Evolutionary conservation across 2,888 invertebrate species (phyloP).

Genomic region (Osmoderma eremita): DNA sequence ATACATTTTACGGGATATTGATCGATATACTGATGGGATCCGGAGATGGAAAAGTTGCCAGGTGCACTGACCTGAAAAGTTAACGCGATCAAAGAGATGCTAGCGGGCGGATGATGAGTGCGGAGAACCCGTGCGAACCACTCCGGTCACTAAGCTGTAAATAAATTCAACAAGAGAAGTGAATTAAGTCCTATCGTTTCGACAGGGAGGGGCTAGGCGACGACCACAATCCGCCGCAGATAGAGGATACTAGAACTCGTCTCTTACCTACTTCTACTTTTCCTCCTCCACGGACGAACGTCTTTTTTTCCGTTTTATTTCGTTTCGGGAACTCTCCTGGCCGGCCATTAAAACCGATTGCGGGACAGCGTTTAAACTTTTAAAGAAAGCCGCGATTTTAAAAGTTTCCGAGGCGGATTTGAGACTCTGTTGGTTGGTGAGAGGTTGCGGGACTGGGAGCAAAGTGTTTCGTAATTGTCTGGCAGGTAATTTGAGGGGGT

Average conservation of each 20-base stretch:
- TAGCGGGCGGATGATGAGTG: background rate
- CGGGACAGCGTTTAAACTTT: constrained; percentile 52
- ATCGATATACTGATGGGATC: constrained; percentile 16
- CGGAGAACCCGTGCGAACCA: constrained; percentile 45
- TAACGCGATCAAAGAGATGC: constrained; percentile 31
- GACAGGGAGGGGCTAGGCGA: constrained; percentile 36
- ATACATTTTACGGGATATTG: constrained; percentile 5
- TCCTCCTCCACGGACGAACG: constrained; percentile 24
- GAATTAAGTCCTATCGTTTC: constrained; percentile 49
- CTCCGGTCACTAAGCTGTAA: constrained; percentile 54
- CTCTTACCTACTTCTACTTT: constrained; percentile 40
- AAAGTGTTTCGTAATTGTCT: constrained; percentile 15
- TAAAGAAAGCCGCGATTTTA: constrained; percentile 52
- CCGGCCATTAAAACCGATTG: constrained; percentile 49
- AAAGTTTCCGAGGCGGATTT: constrained; percentile 45
- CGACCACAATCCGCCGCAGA: constrained; percentile 43
- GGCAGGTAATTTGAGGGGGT: constrained; percentile 22
- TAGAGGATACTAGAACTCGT: constrained; percentile 23
- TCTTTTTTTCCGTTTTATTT: no score
- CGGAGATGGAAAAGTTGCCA: constrained; percentile 29
- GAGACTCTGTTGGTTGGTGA: background rate
- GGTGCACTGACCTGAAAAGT: constrained; percentile 41
- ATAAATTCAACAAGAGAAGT: constrained; percentile 55
- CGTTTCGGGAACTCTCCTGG: background rate
- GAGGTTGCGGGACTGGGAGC: background rate